These are phyloP conservation scores for Dunckerocampus dactyliophorus DNA, from an alignment of 2,113 vertebrate genomes.

Conservation along the genomic window DNA sequence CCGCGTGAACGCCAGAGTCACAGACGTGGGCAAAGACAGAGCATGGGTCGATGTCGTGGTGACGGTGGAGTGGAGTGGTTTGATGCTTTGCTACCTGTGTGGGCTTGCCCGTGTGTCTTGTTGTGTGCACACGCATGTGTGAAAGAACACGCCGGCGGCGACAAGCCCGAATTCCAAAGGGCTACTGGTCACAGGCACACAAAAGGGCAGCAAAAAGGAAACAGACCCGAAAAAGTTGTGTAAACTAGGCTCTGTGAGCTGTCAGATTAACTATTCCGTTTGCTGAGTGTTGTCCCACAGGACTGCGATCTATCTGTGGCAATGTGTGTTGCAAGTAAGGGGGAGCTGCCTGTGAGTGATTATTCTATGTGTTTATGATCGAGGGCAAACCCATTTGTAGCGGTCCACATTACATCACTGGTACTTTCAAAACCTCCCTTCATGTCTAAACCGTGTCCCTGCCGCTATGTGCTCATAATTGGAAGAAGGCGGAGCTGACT, in stretches of 20 bases:
- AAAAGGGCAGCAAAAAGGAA: neutral
- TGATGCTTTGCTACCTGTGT: conserved; percentile 29
- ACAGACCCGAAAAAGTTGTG: neutral
- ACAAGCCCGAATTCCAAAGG: conserved; percentile 51
- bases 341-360: too few relatives aligned
- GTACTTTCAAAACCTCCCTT: too few relatives aligned
- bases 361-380: too few relatives aligned
- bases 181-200: neutral
- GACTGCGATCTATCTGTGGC: too few relatives aligned
- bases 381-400: too few relatives aligned
- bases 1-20: conserved; percentile 18
- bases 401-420: too few relatives aligned
- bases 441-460: neutral
- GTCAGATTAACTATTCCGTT: too few relatives aligned
- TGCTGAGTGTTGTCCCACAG: too few relatives aligned
- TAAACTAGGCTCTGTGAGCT: neutral
- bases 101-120: conserved; percentile 28
- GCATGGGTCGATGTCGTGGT: conserved; percentile 36
- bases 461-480: too few relatives aligned
- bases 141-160: conserved; percentile 24
- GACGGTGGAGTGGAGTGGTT: conserved; percentile 9
- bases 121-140: conserved; percentile 9
- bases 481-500: neutral
- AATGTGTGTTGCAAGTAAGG: too few relatives aligned
- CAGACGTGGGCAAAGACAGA: conserved; percentile 10